phyloP scores from a whole-genome alignment of 2,113 vertebrate species.

The Felis chaus region DNA sequence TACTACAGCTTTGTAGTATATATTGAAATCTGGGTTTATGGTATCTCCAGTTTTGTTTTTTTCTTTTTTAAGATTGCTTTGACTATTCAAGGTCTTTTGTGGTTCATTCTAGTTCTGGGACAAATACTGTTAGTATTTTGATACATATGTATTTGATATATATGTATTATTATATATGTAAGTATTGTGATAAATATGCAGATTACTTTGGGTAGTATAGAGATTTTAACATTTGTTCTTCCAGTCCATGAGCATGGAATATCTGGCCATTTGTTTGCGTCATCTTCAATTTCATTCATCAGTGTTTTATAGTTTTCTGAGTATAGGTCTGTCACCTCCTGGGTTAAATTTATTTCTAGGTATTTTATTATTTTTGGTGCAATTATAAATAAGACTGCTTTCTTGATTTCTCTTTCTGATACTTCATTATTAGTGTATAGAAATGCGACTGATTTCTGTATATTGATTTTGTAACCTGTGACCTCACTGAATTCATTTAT shows the following conservation, averaged over 20 bases:
- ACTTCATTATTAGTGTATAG: not conserved
- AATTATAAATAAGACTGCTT: not conserved
- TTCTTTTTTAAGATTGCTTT: not conserved
- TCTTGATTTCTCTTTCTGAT: not conserved
- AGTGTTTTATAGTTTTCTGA: not conserved
- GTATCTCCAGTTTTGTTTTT: not conserved
- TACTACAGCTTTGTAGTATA: no score
- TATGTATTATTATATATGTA: no score
- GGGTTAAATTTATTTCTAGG: no score
- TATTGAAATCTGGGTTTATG: not conserved
- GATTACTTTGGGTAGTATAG: no score
- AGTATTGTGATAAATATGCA: no score
- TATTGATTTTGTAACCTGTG: not conserved
- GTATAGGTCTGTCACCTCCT: not conserved
- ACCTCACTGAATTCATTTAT: not conserved
- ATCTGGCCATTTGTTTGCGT: not conserved
- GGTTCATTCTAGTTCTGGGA: not conserved
- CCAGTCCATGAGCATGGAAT: not conserved
- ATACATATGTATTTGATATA: no score
- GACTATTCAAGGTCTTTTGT: not conserved
- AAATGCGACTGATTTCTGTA: not conserved
- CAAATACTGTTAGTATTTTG: not conserved
- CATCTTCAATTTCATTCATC: not conserved
- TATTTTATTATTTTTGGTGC: not conserved
- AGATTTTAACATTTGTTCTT: not conserved